Percentiles rank a stretch among this genome's conserved stretches.
phyloP scores from a whole-genome alignment of 2,797 vertebrate genomes.

The Paramormyrops hopkinsi region DNA sequence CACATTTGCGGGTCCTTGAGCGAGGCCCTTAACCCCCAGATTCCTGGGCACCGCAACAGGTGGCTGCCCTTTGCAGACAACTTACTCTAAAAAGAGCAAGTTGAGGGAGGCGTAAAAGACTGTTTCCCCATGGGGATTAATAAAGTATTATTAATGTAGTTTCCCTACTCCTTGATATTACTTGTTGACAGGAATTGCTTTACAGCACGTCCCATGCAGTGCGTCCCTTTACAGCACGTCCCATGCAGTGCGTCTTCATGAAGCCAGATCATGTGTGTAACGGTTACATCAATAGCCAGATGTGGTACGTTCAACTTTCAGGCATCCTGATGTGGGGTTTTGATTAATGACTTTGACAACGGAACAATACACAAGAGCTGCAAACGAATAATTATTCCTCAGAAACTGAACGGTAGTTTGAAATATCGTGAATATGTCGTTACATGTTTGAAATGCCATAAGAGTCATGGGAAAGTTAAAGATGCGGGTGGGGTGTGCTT shows the following conservation, averaged over 20 bases:
- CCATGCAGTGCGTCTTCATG: not conserved
- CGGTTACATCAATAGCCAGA: not conserved
- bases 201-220: not conserved
- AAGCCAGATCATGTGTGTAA: not conserved
- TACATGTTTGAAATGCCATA: not conserved
- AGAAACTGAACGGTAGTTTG: not conserved
- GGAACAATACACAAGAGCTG: not conserved
- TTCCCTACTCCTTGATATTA: not conserved
- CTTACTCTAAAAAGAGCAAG: not conserved
- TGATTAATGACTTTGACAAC: not conserved
- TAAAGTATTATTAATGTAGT: not conserved
- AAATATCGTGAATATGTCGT: not conserved
- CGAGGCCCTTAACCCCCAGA: not conserved
- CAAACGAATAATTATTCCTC: not conserved
- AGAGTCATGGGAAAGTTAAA: not conserved
- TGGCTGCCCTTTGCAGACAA: not conserved
- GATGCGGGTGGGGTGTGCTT: not conserved
- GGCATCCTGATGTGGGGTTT: not conserved
- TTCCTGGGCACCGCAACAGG: not conserved
- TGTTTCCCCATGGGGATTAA: not conserved
- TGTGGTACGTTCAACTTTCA: not conserved
- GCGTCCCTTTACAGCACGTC: not conserved
- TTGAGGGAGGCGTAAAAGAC: not conserved
- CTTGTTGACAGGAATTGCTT: not conserved
- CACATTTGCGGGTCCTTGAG: not conserved